Conservation (phyloP, 2,797 vertebrate genomes). For the Notolabrus celidotus region DNA sequence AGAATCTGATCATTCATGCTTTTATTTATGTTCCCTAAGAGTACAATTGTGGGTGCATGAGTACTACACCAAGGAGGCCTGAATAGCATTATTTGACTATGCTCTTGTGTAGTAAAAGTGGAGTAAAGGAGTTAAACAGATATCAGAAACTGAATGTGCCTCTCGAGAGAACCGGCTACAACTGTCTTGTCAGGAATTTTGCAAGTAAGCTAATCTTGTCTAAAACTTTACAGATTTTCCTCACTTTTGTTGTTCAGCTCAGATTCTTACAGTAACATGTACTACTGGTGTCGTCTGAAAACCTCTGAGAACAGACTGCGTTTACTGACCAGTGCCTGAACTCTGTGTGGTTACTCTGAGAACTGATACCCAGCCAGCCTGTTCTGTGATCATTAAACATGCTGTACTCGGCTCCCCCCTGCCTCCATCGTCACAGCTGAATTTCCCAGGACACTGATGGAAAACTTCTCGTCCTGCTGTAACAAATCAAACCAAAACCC, state of each 20-base stretch:
- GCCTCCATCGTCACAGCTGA: conserved; percentile 44
- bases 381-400: conserved; percentile 34
- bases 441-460: conserved; percentile 77
- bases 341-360: conserved; percentile 56
- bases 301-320: conserved; percentile 43
- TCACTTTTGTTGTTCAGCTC: conserved; percentile 12
- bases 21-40: background rate
- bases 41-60: background rate
- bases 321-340: conserved; percentile 61
- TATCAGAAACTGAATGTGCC: background rate
- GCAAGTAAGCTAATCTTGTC: background rate
- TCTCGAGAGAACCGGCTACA: conserved; percentile 8
- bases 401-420: conserved; percentile 34
- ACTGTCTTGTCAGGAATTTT: background rate
- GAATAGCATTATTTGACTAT: background rate
- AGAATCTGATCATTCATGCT: conserved; percentile 42
- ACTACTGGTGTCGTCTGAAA: conserved; percentile 10
- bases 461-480: conserved; percentile 66
- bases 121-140: background rate
- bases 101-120: background rate
- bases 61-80: too few relatives aligned
- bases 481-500: conserved; percentile 69
- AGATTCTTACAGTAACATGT: background rate
- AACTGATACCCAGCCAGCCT: conserved; percentile 58
- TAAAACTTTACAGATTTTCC: background rate